Evolutionary conservation across 2,797 vertebrate genomes (phyloP), one percentile per base, ranked within the genome.

Genomic region (Xiphophorus birchmanni): DNA sequence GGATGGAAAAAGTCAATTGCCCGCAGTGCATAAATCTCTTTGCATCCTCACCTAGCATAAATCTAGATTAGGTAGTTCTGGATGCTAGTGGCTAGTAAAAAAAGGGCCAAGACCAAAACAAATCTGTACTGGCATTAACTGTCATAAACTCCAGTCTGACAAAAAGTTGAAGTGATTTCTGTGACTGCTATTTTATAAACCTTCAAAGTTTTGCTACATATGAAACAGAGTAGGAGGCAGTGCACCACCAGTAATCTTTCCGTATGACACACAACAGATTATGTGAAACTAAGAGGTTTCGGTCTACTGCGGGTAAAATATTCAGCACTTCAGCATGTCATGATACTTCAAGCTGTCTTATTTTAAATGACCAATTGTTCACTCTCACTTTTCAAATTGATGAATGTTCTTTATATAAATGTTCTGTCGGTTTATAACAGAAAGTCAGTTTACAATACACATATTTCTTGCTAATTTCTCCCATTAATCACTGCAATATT

Each of bases 401-500:
- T 50, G 5, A 54, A 37, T 23, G 21, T n/a, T n/a, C 23, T 26
- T 45, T 42, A 11, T 5, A 69, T 44, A 23, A 40, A 23, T 75
- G 32, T 74, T 63, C 47, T 79, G 32, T 73, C 23, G 54, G 42
- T 60, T 32, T 12, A 42, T 74, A 52, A 29, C 40, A 13, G 17
- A 42, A 9, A 63, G 37, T 11, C 32, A 45, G 72, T 72, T 81
- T 63, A 26, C 50, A 47, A 15, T 21, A 74, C 60, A 73, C n/a
- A 48, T 23, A 45, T 54, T 67, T 5, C 47, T 78, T 12, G 8
- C 69, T 74, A 73, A 76, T 75, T 85, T 84, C 87, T 82, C 78
- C 80, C 65, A 77, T 73, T 82, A 88, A 79, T 75, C 44, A 52
- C 44, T 45, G 67, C 73, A 78, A 73, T 82, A 58, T 84, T 84